A percentile compares a stretch with the other conserved stretches of the same genome.
These are phyloP conservation scores for Protomyctophum bolini DNA, from an alignment of 2,113 vertebrate genomes.

Conservation along the genomic window DNA sequence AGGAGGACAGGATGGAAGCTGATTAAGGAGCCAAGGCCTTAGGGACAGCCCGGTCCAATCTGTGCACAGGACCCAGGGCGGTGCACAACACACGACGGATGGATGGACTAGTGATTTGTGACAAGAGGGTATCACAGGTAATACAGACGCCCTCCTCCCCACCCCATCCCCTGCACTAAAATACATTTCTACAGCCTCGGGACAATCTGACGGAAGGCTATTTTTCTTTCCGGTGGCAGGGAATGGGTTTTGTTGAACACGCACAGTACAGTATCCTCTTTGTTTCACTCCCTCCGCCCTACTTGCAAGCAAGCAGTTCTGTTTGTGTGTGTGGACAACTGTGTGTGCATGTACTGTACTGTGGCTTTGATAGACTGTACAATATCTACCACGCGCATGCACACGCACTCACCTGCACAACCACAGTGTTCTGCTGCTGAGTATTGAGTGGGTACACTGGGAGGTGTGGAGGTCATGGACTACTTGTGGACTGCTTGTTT, in stretches of 20 bases:
- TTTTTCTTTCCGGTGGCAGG: conserved; percentile 6
- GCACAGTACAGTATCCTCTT: too few species aligned
- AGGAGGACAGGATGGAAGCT: conserved; percentile 29
- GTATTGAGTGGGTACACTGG: too few species aligned
- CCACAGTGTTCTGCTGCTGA: background rate
- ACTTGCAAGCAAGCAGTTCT: too few species aligned
- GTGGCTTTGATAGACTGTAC: too few species aligned
- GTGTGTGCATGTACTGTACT: too few species aligned
- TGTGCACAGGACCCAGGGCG: conserved; percentile 25
- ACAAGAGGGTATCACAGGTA: background rate
- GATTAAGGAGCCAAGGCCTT: conserved; percentile 59
- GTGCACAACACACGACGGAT: conserved; percentile 22
- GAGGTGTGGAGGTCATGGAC: too few species aligned
- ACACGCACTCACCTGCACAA: background rate
- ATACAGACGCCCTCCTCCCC: background rate
- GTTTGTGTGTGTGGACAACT: too few species aligned
- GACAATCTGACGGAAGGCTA: background rate
- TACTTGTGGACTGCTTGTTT: too few species aligned
- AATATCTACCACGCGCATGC: too few species aligned
- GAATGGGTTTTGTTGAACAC: too few species aligned
- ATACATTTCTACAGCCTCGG: too few species aligned
- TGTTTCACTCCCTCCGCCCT: too few species aligned
- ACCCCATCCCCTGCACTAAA: background rate
- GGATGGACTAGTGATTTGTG: conserved; percentile 7
- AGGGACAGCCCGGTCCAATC: conserved; percentile 40